These are phyloP conservation scores for Mesoclemmys tuberculata DNA, from an alignment of 2,113 vertebrate species.

Conservation along the genomic window DNA sequence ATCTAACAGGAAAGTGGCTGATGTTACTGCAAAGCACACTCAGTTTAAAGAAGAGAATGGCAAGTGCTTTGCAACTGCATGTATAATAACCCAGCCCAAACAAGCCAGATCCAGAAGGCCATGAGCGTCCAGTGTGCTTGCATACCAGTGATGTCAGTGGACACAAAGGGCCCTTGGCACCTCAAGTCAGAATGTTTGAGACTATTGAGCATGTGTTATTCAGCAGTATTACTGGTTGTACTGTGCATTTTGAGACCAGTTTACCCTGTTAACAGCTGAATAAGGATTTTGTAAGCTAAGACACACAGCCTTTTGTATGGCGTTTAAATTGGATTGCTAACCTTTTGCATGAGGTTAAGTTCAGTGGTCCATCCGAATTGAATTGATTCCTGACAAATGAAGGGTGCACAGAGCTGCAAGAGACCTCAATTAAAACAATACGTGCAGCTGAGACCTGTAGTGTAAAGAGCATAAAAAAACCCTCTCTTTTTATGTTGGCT, in stretches of 20 bases:
- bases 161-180: background rate
- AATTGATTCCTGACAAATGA: slow-evolving; percentile 69
- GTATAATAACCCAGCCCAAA: background rate
- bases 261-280: slow-evolving; percentile 80
- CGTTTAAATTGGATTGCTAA: slow-evolving; percentile 76
- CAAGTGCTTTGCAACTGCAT: background rate
- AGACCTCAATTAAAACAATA: slow-evolving; percentile 26
- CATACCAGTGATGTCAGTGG: slow-evolving; percentile 2
- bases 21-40: background rate
- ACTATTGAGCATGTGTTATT: slow-evolving; percentile 77
- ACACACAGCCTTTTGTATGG: slow-evolving; percentile 79
- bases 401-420: slow-evolving; percentile 49
- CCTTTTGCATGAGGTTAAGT: slow-evolving; percentile 75
- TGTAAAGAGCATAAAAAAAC: slow-evolving; percentile 48
- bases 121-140: background rate
- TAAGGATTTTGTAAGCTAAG: slow-evolving; percentile 74
- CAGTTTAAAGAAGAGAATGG: rapidly evolving
- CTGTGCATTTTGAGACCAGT: slow-evolving; percentile 81
- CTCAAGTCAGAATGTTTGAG: slow-evolving; percentile 71
- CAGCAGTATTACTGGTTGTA: slow-evolving; percentile 76
- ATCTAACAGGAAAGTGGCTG: background rate
- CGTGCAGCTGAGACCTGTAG: slow-evolving; percentile 58
- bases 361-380: slow-evolving; percentile 72
- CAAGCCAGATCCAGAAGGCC: background rate
- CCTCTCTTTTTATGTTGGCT: no score